Evolutionary conservation across 2,113 vertebrate species (phyloP), one percentile per base, ranked within the genome.

Genomic region (Pelmatolapia mariae): DNA sequence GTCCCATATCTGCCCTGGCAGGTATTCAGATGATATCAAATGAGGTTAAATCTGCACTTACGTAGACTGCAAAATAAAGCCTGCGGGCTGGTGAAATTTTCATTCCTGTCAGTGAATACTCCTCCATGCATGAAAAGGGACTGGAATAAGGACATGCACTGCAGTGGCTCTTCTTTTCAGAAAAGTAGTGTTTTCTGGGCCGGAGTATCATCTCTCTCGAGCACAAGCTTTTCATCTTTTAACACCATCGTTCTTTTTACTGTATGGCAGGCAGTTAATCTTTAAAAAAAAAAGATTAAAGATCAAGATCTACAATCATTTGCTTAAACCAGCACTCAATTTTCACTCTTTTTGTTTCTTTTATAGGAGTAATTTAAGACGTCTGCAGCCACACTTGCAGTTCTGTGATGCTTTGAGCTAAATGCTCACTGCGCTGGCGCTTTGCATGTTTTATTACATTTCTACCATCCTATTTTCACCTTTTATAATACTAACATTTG

Each of bases 41-140:
- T 71, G 61, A 91, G 89, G 87, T 90, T 89, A 92, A 92, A 86
- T 89, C 61, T 82, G 85, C 86, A 80, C 68, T 80, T 88, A 84
- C 12, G 24, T 79, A 56, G 57, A 66, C 86, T 87, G 57, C 89
- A 83, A 90, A 84, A 45, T 85, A 80, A 90, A 83, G 73, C 82
- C 85, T 85, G 38, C 40, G 45, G 81, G 45, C 73, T 76, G 79
- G 33, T 81, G 29, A 84, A 81, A 87, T 78, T 66, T 81, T 45
- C 31, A 87, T 78, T 84, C 33, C 40, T 57, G 63, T 59, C 12
- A 18, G 57, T 73, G 22, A 81, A 53, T 11, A 40, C 18, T 71
- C 33, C n/a, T 85, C 24, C n/a, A 43, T 86, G 73, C 73, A 85
- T 82, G 68, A 82, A 78, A 36, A 86, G 52, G 19, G 29, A 83